These are phyloP conservation scores for Vombatus ursinus DNA, from an alignment of 2,113 vertebrate species.

Conservation along the genomic window DNA sequence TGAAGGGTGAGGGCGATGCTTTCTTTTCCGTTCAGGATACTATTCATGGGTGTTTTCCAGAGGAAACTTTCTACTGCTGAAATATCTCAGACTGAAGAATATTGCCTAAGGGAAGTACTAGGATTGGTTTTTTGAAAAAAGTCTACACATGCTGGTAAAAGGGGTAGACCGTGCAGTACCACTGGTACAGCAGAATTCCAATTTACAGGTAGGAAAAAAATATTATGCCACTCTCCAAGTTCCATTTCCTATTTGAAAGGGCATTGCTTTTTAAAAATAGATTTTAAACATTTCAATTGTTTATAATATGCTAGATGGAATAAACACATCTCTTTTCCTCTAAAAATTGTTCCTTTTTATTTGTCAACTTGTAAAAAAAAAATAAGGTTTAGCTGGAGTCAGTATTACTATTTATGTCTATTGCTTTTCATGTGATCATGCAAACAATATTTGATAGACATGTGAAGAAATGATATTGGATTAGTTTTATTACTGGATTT, in stretches of 20 bases:
- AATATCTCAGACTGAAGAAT: slow-evolving; percentile 23
- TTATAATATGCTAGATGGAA: neutral
- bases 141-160: slow-evolving; percentile 22
- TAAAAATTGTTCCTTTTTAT: slow-evolving; percentile 8
- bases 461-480: neutral
- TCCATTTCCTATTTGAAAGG: slow-evolving; percentile 23
- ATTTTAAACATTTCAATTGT: slow-evolving; percentile 18
- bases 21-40: slow-evolving; percentile 25
- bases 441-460: neutral
- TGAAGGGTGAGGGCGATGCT: neutral
- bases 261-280: slow-evolving; percentile 27
- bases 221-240: neutral
- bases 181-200: slow-evolving; percentile 18
- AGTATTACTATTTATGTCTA: neutral
- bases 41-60: slow-evolving; percentile 36
- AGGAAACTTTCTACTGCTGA: slow-evolving; percentile 39
- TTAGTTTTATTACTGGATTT: slow-evolving; percentile 10
- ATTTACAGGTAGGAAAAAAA: slow-evolving; percentile 12
- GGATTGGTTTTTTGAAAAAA: slow-evolving; percentile 36
- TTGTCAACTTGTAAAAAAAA: slow-evolving; percentile 4
- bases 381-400: slow-evolving; percentile 26
- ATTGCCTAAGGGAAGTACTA: slow-evolving; percentile 57
- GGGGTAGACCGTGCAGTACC: neutral
- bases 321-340: neutral
- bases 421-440: slow-evolving; percentile 13